phyloP scores from a whole-genome alignment of 2,113 vertebrate genomes.

The Hyperoodon ampullatus region DNA sequence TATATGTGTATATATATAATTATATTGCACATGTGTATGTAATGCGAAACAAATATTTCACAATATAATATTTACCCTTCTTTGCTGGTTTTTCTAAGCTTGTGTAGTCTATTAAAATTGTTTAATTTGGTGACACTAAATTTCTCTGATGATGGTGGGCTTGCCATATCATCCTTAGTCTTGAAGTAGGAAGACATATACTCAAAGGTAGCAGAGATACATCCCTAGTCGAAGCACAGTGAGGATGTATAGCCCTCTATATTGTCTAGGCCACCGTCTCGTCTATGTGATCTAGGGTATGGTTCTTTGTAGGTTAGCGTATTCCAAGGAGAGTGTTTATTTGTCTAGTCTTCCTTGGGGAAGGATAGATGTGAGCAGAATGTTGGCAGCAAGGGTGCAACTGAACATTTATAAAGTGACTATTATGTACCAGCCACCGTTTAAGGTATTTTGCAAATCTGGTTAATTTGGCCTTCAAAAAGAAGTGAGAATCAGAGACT shows the following conservation, averaged over 20 bases:
- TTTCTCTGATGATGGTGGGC: not conserved
- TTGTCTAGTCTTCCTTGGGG: not conserved
- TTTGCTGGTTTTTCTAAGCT: not conserved
- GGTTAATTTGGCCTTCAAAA: slow-evolving; percentile 6
- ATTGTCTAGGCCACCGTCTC: not conserved
- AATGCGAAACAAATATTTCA: not conserved
- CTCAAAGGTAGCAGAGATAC: not conserved
- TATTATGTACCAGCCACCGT: not conserved
- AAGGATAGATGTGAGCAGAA: not conserved
- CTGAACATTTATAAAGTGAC: not conserved
- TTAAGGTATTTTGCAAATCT: slow-evolving; percentile 4
- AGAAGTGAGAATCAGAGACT: not conserved
- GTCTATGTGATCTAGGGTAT: not conserved
- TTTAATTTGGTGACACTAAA: not conserved
- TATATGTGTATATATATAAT: not conserved
- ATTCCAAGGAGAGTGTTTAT: not conserved
- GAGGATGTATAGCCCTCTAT: not conserved
- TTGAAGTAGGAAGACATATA: not conserved
- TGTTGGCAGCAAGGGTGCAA: not conserved
- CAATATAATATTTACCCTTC: not conserved
- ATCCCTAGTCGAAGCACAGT: not conserved
- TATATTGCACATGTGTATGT: not conserved
- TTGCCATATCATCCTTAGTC: not conserved
- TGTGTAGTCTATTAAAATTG: not conserved
- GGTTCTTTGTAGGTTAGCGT: not conserved